Base-by-base conservation (phyloP, 1,140 invertebrate genomes). In the Papilio glaucus region DNA sequence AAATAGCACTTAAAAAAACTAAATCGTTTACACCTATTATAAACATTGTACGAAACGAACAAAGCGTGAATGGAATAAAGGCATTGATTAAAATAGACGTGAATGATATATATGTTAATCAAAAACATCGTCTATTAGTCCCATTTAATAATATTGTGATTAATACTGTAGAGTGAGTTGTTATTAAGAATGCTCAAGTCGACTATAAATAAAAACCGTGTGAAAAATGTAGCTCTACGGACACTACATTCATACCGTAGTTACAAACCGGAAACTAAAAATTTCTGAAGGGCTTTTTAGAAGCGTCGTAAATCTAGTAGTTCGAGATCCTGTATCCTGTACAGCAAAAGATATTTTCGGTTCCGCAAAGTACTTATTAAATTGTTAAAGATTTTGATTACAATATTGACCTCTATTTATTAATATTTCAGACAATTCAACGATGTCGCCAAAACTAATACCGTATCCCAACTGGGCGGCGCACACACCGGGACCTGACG, bases 391-490 rank as follows among this genome's bases (percentile, higher is more conserved):
- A n/a, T n/a, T n/a, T n/a, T n/a, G n/a, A n/a, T n/a, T n/a, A n/a
- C n/a, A n/a, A n/a, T n/a, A n/a, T 53, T 24, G 3, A 53, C 4
- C n/a, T 15, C 7, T 24, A 53, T 24, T 53, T 10, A 24, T 80
- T 85, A 72, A 77, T 65, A 53, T 94, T 94, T 72, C 93, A 97
- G 96, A 96, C 84, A 94, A 91, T 37, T 93, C 94, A 0, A 94
- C 91, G 8, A 94, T 94, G 75, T 96, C 96, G 49, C 96, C 96
- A 0, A 94, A 94, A 18, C 79, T 97, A 49, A 95, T 92, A 15
- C 96, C 96, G 0, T 97, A 96, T 80, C 96, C 96, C 2, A 96
- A 94, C 63, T 97, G 96, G 96, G 95, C 95, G 71, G 94, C 95
- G 0, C 96, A 97, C 76, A 87, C 89, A 21, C 86, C 88, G 6